Percentiles rank a stretch among this genome's conserved stretches.
Conservation (phyloP, 1,140 invertebrate genomes). For the Brachionus paranguensis region DNA sequence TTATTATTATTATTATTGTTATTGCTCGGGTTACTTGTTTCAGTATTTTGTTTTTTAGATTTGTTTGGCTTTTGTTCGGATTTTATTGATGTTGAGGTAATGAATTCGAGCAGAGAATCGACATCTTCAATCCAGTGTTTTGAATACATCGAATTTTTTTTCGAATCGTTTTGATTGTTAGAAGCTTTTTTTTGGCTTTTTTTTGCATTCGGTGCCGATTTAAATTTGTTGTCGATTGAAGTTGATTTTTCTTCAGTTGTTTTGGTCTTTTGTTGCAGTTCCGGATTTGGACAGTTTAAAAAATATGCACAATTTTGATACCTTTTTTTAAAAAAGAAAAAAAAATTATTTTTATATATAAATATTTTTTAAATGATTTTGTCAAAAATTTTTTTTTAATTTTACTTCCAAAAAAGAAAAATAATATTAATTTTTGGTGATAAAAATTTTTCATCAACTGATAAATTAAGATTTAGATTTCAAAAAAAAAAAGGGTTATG, state of each 20-base stretch:
- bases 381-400: too few relatives aligned
- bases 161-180: not conserved
- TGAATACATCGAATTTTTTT: not conserved
- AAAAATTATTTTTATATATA: not conserved
- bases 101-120: not conserved
- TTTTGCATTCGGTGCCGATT: not conserved
- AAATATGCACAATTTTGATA: not conserved
- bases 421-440: too few relatives aligned
- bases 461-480: too few relatives aligned
- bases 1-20: not conserved
- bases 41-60: not conserved
- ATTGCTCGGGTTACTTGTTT: not conserved
- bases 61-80: not conserved
- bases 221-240: not conserved
- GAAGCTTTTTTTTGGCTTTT: not conserved
- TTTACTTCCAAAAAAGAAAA: too few relatives aligned
- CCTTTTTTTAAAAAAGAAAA: not conserved
- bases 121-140: constrained; percentile 10
- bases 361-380: not conserved
- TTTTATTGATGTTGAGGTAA: not conserved
- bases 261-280: not conserved
- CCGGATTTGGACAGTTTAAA: not conserved
- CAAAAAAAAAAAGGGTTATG: too few relatives aligned
- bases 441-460: too few relatives aligned
- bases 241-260: not conserved